These are phyloP conservation scores for Pandemis cinnamomeana DNA, from an alignment of 2,888 invertebrate species.

Conservation along the genomic window DNA sequence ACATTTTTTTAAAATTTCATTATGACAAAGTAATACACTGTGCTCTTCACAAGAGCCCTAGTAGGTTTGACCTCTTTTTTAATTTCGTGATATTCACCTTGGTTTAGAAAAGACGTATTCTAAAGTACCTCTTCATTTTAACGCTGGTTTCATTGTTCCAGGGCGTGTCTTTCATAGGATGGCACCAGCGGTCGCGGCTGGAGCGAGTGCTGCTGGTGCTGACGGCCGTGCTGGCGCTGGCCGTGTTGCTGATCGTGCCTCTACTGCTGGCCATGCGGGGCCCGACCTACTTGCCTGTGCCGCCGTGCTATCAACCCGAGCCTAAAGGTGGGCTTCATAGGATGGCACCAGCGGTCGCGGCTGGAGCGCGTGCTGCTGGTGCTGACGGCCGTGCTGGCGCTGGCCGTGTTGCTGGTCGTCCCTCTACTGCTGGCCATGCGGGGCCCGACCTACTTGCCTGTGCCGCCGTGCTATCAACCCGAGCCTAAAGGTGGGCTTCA, in stretches of 20 bases:
- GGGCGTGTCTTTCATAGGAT: conserved; percentile 88
- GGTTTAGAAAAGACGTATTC: no score
- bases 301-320: conserved; percentile 78
- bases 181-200: conserved; percentile 88
- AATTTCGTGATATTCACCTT: no score
- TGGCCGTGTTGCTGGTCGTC: conserved; percentile 85
- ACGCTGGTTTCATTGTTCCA: conserved; percentile 62
- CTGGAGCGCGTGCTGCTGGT: conserved; percentile 89
- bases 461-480: conserved; percentile 77
- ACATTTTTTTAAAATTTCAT: no score
- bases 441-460: conserved; percentile 68
- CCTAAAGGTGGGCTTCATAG: conserved; percentile 62
- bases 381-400: conserved; percentile 81
- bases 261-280: conserved; percentile 81
- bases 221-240: conserved; percentile 83
- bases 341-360: conserved; percentile 89
- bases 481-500: conserved; percentile 70
- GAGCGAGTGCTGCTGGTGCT: conserved; percentile 88
- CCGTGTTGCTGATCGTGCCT: conserved; percentile 84
- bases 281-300: conserved; percentile 69
- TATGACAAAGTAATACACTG: no score
- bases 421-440: conserved; percentile 80
- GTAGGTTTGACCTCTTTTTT: no score
- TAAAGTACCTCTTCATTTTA: background rate
- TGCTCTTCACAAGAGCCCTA: no score